Evolutionary conservation across 1,140 invertebrate genomes (phyloP).

Genomic region (Sminthurides bifidus): DNA sequence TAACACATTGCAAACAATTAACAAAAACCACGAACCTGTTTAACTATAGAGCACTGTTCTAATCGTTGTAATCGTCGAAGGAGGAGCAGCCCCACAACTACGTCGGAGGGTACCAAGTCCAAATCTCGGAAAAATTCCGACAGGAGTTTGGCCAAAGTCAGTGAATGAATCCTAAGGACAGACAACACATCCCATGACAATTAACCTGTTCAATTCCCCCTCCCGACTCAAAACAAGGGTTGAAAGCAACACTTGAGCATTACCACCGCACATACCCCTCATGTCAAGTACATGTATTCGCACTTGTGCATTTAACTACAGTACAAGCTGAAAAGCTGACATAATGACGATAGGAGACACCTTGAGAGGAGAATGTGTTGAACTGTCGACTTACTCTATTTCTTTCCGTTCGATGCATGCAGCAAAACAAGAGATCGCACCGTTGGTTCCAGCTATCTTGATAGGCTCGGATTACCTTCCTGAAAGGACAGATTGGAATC

Average conservation of each 20-base stretch:
- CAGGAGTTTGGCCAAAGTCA: constrained; percentile 70
- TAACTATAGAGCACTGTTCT: constrained; percentile 62
- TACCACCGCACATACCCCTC: background rate
- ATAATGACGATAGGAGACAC: too few relatives aligned
- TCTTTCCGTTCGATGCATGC: constrained; percentile 64
- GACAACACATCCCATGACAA: background rate
- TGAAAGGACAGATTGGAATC: constrained; percentile 34
- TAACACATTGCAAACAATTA: too few relatives aligned
- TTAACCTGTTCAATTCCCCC: too few relatives aligned
- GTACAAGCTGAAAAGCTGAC: too few relatives aligned
- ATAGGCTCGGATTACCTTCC: constrained; percentile 77
- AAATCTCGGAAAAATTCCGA: constrained; percentile 82
- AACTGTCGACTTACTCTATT: constrained; percentile 56
- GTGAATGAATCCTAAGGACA: constrained; percentile 59
- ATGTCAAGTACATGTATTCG: too few relatives aligned
- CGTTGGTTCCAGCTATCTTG: constrained; percentile 83
- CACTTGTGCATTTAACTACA: too few relatives aligned
- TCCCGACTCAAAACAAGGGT: background rate
- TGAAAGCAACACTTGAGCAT: background rate
- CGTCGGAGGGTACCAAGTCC: constrained; percentile 84
- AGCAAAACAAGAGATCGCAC: constrained; percentile 73
- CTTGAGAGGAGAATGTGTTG: too few relatives aligned
- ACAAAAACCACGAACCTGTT: constrained; percentile 47
- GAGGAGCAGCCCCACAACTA: constrained; percentile 71
- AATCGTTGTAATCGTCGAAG: constrained; percentile 70